These are phyloP conservation scores for Eupithecia exiguata DNA, from an alignment of 2,888 invertebrate genomes.

Conservation along the genomic window DNA sequence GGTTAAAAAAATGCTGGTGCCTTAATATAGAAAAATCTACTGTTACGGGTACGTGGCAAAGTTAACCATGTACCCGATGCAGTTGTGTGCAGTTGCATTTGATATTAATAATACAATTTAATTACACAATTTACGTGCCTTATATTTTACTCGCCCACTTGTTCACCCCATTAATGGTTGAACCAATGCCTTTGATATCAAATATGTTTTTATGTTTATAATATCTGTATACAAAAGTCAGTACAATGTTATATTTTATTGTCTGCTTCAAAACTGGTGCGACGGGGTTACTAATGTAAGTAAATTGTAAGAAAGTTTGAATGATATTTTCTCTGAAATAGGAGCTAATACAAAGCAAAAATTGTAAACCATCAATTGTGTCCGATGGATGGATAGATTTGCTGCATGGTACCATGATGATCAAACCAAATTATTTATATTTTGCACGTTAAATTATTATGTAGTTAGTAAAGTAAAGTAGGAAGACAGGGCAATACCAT, in stretches of 20 bases:
- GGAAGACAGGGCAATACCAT: conserved; percentile 23
- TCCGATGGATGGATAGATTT: conserved; percentile 70
- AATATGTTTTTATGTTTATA: conserved; percentile 3
- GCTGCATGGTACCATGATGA: conserved; percentile 74
- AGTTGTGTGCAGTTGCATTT: not conserved
- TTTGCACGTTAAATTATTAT: conserved; percentile 68
- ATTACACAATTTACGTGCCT: not conserved
- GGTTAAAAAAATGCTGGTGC: not conserved
- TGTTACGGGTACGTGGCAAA: not conserved
- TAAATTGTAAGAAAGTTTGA: conserved; percentile 74
- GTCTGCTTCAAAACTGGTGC: conserved; percentile 75
- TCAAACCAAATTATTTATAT: conserved; percentile 53
- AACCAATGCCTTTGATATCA: not conserved
- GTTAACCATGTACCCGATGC: not conserved
- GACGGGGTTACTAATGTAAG: conserved; percentile 79
- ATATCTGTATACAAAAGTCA: conserved; percentile 33
- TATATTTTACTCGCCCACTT: not conserved
- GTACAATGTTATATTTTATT: conserved; percentile 62
- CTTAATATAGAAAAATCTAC: not conserved
- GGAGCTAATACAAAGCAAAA: conserved; percentile 61
- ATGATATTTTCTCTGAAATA: conserved; percentile 64
- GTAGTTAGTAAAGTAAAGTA: conserved; percentile 57
- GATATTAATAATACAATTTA: not conserved
- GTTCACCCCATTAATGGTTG: not conserved
- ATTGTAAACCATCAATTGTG: conserved; percentile 70